phyloP scores from a whole-genome alignment of 2,113 vertebrate genomes.

The Morphnarchus princeps region DNA sequence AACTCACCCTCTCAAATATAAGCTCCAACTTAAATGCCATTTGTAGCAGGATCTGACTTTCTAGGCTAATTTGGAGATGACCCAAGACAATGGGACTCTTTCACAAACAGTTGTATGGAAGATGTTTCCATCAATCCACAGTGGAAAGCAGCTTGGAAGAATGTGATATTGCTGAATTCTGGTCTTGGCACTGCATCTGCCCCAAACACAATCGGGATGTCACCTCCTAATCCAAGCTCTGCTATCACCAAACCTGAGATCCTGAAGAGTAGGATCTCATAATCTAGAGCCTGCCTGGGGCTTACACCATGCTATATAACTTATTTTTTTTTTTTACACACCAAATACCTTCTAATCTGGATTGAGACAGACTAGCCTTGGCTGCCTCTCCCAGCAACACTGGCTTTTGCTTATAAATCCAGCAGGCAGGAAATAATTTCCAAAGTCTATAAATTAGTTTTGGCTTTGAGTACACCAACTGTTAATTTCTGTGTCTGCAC shows the following conservation, averaged over 20 bases:
- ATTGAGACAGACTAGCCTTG: background rate
- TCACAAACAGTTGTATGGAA: background rate
- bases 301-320: background rate
- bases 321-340: background rate
- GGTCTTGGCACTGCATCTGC: background rate
- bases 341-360: background rate
- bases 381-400: background rate
- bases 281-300: background rate
- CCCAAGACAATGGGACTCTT: background rate
- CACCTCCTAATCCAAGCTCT: background rate
- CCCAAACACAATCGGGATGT: background rate
- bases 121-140: background rate
- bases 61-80: background rate
- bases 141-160: background rate
- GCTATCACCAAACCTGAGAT: background rate
- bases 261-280: background rate
- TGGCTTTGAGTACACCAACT: background rate
- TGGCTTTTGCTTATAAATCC: conserved; percentile 23
- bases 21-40: background rate
- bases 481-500: conserved; percentile 10
- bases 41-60: background rate
- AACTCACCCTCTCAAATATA: background rate
- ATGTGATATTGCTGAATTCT: background rate
- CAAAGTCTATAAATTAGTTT: conserved; percentile 16
- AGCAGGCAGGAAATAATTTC: conserved; percentile 44